phyloP scores from a whole-genome alignment of 2,888 invertebrate species.

The Epiblema foenella region DNA sequence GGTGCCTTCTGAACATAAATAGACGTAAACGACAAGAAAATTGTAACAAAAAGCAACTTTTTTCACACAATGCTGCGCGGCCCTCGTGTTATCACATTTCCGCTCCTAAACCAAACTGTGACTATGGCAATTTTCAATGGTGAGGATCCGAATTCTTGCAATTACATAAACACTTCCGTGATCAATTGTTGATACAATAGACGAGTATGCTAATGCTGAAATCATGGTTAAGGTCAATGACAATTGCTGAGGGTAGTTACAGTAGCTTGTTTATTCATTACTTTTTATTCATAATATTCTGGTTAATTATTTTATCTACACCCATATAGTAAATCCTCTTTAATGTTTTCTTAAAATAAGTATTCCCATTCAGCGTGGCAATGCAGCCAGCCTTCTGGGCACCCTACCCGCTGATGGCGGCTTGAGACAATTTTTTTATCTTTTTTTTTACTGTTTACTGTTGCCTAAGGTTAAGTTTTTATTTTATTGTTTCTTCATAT shows the following conservation, averaged over 20 bases:
- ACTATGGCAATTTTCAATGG: slow-evolving; percentile 15
- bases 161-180: slow-evolving; percentile 21
- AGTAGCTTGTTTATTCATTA: background rate
- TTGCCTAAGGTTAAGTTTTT: too few species aligned
- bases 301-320: too few species aligned
- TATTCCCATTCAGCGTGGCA: too few species aligned
- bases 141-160: slow-evolving; percentile 4
- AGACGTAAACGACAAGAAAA: background rate
- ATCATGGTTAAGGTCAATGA: slow-evolving; percentile 13
- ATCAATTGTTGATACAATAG: background rate
- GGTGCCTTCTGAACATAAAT: background rate
- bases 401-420: too few species aligned
- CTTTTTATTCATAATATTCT: too few species aligned
- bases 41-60: background rate
- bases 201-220: background rate
- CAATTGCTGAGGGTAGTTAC: background rate
- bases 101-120: slow-evolving; percentile 30
- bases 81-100: slow-evolving; percentile 28
- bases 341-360: too few species aligned
- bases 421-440: too few species aligned
- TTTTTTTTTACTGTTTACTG: too few species aligned
- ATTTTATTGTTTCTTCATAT: too few species aligned
- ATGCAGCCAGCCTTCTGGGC: too few species aligned
- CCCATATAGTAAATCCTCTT: too few species aligned
- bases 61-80: background rate